Evolutionary conservation across 2,888 invertebrate species (phyloP), one percentile per base, ranked within the genome.

Genomic region (Limenitis camilla): DNA sequence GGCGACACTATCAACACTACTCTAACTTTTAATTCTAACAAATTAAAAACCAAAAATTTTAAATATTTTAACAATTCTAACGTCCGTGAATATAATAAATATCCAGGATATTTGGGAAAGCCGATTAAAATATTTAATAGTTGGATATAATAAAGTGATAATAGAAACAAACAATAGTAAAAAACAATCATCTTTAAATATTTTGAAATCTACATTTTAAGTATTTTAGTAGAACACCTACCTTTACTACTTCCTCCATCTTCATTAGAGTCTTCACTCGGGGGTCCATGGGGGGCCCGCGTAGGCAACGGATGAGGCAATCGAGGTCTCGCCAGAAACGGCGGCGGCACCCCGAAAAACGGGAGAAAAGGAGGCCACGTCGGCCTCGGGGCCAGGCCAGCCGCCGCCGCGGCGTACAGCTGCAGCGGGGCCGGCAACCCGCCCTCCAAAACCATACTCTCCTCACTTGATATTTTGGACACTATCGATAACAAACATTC

Each of bases 401-500:
- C 91, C 69, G 91, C 91, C 67, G 91, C 91, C 74, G 91, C 92
- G 69, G 92, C 92, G 75, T 92, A 92, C 65, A 92, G 81, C 72
- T 92, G 91, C 77, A 92, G 81, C 70, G 91, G 91, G 75, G 92
- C 90, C 82, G 92, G 92, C 81, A 92, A 78, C 65, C 91, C 91
- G 77, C 82, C 88, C 73, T 91, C 92, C 74, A 91, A 80, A 82
- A 92, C 91, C 92, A 92, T 91, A 67, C 78, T 74, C 71, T 67
- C 67, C 65, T 71, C 71, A 56, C 62, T 59, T 72, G 81, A 75
- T 80, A 81, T 81, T 71, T 77, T 79, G 78, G 52, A 73, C 72
- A 71, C 68, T 61, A 65, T 61, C 60, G 64, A 61, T 67, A 68
- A 67, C 74, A 74, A 62, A 64, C 75, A 76, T 74, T 66, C 61